Evolutionary conservation across 1,140 invertebrate species (phyloP).

Genomic region (Nasonia vitripennis): DNA sequence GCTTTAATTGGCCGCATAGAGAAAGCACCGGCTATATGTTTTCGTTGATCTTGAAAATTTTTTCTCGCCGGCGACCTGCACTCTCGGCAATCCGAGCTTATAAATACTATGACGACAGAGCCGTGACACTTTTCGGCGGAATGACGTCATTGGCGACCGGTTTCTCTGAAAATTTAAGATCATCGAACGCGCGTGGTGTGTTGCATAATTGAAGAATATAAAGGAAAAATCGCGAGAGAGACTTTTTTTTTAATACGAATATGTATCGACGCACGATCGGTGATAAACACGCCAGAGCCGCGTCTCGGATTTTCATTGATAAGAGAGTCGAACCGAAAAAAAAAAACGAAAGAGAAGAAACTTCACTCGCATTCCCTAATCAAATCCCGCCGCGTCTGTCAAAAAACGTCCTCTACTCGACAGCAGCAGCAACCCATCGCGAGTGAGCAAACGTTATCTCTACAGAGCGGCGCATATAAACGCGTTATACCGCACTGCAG

Average conservation of each 20-base stretch:
- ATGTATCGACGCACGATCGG: no score
- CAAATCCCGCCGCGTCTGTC: neutral
- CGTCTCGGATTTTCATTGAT: no score
- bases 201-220: no score
- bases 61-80: neutral
- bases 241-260: no score
- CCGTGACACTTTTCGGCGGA: conserved; percentile 17
- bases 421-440: neutral
- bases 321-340: no score
- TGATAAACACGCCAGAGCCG: no score
- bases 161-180: conserved; percentile 24
- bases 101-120: conserved; percentile 15
- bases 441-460: neutral
- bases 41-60: neutral
- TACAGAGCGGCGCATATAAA: conserved; percentile 16
- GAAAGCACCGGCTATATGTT: neutral
- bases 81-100: no score
- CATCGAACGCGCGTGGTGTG: neutral
- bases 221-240: no score
- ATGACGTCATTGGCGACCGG: conserved; percentile 13
- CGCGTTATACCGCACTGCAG: neutral
- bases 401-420: neutral
- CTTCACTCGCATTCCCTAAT: neutral
- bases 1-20: neutral
- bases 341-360: no score